Evolutionary conservation across 2,888 invertebrate genomes (phyloP).

Genomic region (Balanococcus diminutus): DNA sequence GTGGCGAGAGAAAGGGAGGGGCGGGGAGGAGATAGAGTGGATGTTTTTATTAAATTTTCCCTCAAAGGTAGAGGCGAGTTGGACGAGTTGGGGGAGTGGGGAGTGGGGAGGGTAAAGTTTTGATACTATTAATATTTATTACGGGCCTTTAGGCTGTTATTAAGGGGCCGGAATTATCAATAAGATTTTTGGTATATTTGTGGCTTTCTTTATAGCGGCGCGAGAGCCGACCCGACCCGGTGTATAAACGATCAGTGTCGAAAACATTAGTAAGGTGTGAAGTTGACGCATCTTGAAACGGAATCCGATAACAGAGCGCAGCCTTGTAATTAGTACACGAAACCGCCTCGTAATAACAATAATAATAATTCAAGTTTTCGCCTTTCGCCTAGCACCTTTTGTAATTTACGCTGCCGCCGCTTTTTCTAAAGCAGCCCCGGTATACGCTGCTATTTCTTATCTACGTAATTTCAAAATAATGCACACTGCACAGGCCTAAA

Average conservation of each 20-base stretch:
- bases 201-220: constrained; percentile 27
- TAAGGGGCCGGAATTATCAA: constrained; percentile 42
- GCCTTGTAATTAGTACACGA: constrained; percentile 52
- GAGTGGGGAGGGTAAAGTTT: background rate
- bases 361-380: constrained; percentile 54
- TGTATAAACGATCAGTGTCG: constrained; percentile 54
- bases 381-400: constrained; percentile 54
- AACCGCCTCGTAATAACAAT: constrained; percentile 52
- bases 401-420: constrained; percentile 54
- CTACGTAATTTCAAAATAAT: constrained; percentile 9
- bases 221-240: background rate
- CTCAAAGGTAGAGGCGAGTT: background rate
- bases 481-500: constrained; percentile 2
- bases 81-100: background rate
- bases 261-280: constrained; percentile 55
- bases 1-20: background rate
- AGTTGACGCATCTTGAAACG: constrained; percentile 55
- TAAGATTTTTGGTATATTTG: constrained; percentile 19
- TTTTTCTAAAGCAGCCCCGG: background rate
- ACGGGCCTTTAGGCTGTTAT: constrained; percentile 50
- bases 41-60: constrained; percentile 15
- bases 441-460: constrained; percentile 15
- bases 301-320: constrained; percentile 53
- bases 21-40: background rate
- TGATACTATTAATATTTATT: constrained; percentile 45